Percentiles rank a stretch among this genome's conserved stretches.
These are phyloP conservation scores for Lacanobia oleracea DNA, from an alignment of 2,888 invertebrate genomes.

Conservation along the genomic window DNA sequence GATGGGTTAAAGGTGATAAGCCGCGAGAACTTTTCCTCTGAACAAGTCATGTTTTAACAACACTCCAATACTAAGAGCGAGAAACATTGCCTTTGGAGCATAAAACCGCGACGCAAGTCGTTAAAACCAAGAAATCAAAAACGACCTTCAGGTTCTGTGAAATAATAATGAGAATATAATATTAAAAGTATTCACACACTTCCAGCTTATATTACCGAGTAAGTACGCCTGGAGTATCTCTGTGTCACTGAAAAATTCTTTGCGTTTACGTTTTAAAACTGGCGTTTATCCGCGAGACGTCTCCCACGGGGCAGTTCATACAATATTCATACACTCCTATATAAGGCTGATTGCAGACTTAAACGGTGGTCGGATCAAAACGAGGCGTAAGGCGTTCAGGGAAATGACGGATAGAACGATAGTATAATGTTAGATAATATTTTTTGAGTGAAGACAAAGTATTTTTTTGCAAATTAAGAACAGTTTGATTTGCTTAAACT, in stretches of 20 bases:
- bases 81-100: slow-evolving; percentile 8
- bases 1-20: not conserved
- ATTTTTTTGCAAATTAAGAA: not conserved
- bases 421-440: not conserved
- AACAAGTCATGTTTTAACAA: not conserved
- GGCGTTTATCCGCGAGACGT: slow-evolving; percentile 80
- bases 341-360: slow-evolving; percentile 76
- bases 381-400: slow-evolving; percentile 42
- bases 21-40: not conserved
- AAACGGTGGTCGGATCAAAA: slow-evolving; percentile 61
- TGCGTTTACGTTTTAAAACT: slow-evolving; percentile 82
- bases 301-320: slow-evolving; percentile 84
- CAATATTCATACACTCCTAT: slow-evolving; percentile 82
- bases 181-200: slow-evolving; percentile 62
- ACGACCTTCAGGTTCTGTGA: slow-evolving; percentile 48
- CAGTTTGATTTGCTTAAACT: not conserved
- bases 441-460: not conserved
- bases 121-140: slow-evolving; percentile 45
- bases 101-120: slow-evolving; percentile 36
- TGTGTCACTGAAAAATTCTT: slow-evolving; percentile 78
- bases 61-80: slow-evolving; percentile 14
- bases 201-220: slow-evolving; percentile 51
- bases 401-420: slow-evolving; percentile 43
- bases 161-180: slow-evolving; percentile 56
- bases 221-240: slow-evolving; percentile 59